Evolutionary conservation across 2,888 invertebrate species (phyloP).

Genomic region (Hetaerina titia): DNA sequence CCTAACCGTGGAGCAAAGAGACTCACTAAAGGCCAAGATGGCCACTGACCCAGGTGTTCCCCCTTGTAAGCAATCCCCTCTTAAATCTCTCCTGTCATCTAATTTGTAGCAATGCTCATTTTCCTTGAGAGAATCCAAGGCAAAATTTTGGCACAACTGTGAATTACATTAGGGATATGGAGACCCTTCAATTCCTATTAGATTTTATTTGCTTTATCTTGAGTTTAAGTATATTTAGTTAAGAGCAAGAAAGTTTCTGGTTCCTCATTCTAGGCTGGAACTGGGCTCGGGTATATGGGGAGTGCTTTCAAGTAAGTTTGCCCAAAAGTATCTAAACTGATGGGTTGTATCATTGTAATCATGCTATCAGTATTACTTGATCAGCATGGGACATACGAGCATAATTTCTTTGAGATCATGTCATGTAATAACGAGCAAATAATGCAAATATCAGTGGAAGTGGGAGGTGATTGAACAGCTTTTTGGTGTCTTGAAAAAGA

Average conservation of each 20-base stretch:
- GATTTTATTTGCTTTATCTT: slow-evolving; percentile 6
- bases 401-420: slow-evolving; percentile 11
- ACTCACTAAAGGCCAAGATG: slow-evolving; percentile 82
- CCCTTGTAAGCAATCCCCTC: slow-evolving; percentile 14
- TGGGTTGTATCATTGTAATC: neutral
- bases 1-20: slow-evolving; percentile 95
- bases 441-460: neutral
- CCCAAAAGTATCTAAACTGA: neutral
- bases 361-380: neutral
- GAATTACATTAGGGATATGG: neutral
- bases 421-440: neutral
- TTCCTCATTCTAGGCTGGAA: slow-evolving; percentile 37
- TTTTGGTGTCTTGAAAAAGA: neutral
- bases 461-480: neutral
- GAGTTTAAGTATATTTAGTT: neutral
- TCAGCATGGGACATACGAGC: slow-evolving; percentile 19
- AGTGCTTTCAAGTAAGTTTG: neutral
- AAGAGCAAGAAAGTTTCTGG: slow-evolving; percentile 29
- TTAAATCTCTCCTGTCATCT: neutral
- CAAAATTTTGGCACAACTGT: neutral
- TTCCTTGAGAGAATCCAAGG: neutral
- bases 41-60: slow-evolving; percentile 67
- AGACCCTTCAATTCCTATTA: neutral
- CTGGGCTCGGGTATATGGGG: neutral
- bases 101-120: neutral